Base-by-base conservation (phyloP, 2,888 invertebrate genomes). In the Ganaspis brasiliensis region DNA sequence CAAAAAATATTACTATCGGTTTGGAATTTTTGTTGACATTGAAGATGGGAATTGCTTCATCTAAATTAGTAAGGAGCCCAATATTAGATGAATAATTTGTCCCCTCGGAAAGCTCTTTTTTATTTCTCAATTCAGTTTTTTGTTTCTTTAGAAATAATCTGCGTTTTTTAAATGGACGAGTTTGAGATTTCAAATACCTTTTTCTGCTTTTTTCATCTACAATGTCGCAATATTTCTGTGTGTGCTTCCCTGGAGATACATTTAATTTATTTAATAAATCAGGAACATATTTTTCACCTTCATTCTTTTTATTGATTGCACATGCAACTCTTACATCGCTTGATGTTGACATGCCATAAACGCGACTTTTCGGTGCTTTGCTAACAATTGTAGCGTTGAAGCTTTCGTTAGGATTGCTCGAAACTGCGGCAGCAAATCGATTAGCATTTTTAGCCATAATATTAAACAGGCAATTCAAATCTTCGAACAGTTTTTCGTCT, bases 371-470 rank as follows among this genome's bases (percentile, higher is more conserved):
- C 59, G 81, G 81, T 67, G 80, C 78, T 74, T 82, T 81, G 57
- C 81, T 79, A 26, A 70, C 74, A 31, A 78, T 79, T 56, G 73
- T 81, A 26, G 76, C 61, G 61, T 82, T 84, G 35, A 80, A 72
- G 59, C 82, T 82, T 63, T 83, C 81, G 70, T 84, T 84, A 2
- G 75, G 31, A 59, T 84, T 79, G 73, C 80, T 82, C 4, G 79
- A 83, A 16, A 73, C 77, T 19, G 79, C 81, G n/a, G 31, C 63
- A 55, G 70, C 59, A 75, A 77, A 81, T 72, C 61, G 77, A 49
- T 57, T 19, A 26, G 77, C n/a, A 52, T 80, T 83, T 59, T 14
- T 16, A 21, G 79, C 79, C 21, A 82, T 49, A 16, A 61, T 73
- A 61, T 77, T 40, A 71, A 84, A 84, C 9, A 83, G 55, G 19